These are phyloP conservation scores for Aphaenogaster floridana DNA, from an alignment of 1,140 invertebrate species.

Conservation along the genomic window DNA sequence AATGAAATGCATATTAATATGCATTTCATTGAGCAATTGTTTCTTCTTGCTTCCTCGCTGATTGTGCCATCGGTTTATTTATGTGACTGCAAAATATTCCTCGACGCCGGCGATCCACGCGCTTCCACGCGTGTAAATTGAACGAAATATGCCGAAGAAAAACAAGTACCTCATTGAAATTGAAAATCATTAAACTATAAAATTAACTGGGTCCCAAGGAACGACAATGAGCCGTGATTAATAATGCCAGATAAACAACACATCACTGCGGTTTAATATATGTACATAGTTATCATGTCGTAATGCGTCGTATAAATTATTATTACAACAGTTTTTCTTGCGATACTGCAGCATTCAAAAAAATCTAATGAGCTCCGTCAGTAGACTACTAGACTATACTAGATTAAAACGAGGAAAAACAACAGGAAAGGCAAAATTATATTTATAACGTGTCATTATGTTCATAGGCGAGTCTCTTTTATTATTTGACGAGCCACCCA, in stretches of 20 bases:
- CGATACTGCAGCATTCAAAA: background rate
- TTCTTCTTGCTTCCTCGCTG: background rate
- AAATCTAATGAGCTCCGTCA: background rate
- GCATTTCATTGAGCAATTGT: background rate
- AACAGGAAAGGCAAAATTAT: background rate
- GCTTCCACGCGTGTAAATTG: background rate
- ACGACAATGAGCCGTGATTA: background rate
- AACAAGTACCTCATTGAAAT: background rate
- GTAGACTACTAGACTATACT: background rate
- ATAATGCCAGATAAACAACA: background rate
- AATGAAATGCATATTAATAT: background rate
- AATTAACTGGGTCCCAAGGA: background rate
- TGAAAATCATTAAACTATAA: background rate
- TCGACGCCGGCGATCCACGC: background rate
- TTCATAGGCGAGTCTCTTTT: background rate
- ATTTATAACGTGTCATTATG: background rate
- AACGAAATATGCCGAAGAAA: background rate
- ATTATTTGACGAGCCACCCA: background rate
- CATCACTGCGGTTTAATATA: background rate
- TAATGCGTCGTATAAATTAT: background rate
- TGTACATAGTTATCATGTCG: background rate
- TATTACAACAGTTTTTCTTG: background rate
- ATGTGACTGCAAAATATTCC: constrained; percentile 19
- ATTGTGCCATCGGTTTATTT: background rate
- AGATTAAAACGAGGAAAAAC: background rate